A percentile compares a stretch with the other conserved stretches of the same genome.
These are phyloP conservation scores for Cantharis flavilabris DNA, from an alignment of 2,888 invertebrate genomes.

Conservation along the genomic window DNA sequence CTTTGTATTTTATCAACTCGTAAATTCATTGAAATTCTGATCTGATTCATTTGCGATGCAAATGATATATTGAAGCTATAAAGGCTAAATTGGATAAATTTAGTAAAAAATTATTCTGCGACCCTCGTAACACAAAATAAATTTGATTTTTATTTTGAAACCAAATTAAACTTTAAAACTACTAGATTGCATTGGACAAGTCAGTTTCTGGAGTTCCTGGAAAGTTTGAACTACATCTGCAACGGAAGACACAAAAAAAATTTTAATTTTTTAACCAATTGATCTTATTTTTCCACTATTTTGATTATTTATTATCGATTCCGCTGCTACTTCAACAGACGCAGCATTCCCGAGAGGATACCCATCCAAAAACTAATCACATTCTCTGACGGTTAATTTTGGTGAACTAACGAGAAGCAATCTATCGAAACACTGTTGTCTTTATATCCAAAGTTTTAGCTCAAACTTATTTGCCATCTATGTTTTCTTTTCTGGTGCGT, in stretches of 20 bases:
- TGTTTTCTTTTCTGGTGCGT: not conserved
- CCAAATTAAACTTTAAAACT: not conserved
- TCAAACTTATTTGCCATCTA: not conserved
- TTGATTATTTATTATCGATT: not conserved
- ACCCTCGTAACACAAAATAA: not conserved
- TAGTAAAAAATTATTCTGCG: not conserved
- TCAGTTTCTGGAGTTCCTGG: not conserved
- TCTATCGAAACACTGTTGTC: not conserved
- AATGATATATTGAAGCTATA: not conserved
- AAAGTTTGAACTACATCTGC: not conserved
- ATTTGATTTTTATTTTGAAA: not conserved
- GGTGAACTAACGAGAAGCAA: not conserved
- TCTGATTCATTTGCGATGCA: not conserved
- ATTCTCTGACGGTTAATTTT: not conserved
- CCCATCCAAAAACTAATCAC: not conserved
- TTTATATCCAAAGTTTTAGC: not conserved
- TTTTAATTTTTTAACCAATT: not conserved
- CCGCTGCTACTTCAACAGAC: not conserved
- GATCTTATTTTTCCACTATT: not conserved
- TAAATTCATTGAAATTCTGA: not conserved
- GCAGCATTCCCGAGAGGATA: not conserved
- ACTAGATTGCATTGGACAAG: not conserved
- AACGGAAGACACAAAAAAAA: not conserved
- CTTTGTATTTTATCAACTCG: not conserved
- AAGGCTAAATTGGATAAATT: not conserved